Evolutionary conservation across 92 coral and sea anemone genomes (phyloP).

Genomic region (Zoanthus solanderi): DNA sequence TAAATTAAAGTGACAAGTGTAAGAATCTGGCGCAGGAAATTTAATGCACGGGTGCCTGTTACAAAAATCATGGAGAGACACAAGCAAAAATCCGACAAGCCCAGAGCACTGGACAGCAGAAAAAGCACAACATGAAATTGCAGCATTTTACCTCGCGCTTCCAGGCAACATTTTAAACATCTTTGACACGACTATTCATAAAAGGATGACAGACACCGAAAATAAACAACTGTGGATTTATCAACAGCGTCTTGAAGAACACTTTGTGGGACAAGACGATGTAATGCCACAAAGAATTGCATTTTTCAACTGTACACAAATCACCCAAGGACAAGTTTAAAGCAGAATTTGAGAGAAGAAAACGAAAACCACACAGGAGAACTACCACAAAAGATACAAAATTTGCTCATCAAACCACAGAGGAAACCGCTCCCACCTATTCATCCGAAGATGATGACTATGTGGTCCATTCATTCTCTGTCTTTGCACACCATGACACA

Average conservation of each 20-base stretch:
- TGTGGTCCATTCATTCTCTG: slow-evolving; percentile 34
- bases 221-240: slow-evolving; percentile 26
- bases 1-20: too few species aligned
- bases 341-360: too few species aligned
- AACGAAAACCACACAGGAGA: too few species aligned
- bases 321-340: too few species aligned
- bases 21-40: slow-evolving; percentile 40
- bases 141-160: not conserved
- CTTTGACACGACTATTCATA: slow-evolving; percentile 29
- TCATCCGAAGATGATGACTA: slow-evolving; percentile 36
- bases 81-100: too few species aligned
- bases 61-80: slow-evolving; percentile 37
- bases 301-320: slow-evolving; percentile 19
- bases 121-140: slow-evolving; percentile 36
- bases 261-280: slow-evolving; percentile 31
- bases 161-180: slow-evolving; percentile 28
- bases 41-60: slow-evolving; percentile 29
- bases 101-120: slow-evolving; percentile 11
- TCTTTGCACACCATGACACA: slow-evolving; percentile 31
- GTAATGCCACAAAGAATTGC: slow-evolving; percentile 14
- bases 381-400: too few species aligned
- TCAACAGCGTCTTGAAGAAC: slow-evolving; percentile 43
- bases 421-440: not conserved
- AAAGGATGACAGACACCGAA: not conserved
- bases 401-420: slow-evolving; percentile 11